Conservation (phyloP, 64 coral and sea anemone genomes). For the Anthopleura sola region DNA sequence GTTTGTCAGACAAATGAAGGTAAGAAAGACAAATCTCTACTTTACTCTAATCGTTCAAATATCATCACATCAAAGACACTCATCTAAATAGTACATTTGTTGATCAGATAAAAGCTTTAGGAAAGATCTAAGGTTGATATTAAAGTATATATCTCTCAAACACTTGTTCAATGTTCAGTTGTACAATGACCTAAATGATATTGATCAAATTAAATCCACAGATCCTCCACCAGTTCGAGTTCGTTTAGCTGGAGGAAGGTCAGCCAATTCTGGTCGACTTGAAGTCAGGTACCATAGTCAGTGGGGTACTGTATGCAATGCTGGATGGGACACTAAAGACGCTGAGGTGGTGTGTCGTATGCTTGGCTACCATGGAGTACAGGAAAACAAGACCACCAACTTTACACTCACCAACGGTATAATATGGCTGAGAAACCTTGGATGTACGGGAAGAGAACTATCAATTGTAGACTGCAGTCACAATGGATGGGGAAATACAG, state of each 20-base stretch:
- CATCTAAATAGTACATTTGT: no score
- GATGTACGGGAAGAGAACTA: neutral
- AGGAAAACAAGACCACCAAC: neutral
- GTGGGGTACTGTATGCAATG: constrained; percentile 13
- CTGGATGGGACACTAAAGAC: neutral
- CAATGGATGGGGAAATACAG: neutral
- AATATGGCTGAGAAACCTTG: neutral
- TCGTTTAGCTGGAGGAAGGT: neutral
- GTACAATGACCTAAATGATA: no score
- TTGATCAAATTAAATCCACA: no score
- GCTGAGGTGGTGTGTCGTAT: constrained; percentile 6
- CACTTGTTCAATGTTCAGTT: no score
- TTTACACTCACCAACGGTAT: neutral
- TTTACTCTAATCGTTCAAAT: no score
- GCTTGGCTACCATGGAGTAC: constrained; percentile 13
- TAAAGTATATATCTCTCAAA: no score
- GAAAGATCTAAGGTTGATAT: no score
- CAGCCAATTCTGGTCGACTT: constrained; percentile 19
- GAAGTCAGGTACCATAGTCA: neutral
- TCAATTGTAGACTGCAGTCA: neutral
- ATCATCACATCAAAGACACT: no score
- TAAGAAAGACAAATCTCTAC: no score
- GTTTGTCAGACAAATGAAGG: no score
- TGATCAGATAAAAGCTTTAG: no score
- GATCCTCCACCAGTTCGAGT: neutral